Percentiles rank a stretch among this genome's conserved stretches.
These are phyloP conservation scores for Eidolon helvum DNA, from an alignment of 2,113 vertebrate species.

Conservation along the genomic window DNA sequence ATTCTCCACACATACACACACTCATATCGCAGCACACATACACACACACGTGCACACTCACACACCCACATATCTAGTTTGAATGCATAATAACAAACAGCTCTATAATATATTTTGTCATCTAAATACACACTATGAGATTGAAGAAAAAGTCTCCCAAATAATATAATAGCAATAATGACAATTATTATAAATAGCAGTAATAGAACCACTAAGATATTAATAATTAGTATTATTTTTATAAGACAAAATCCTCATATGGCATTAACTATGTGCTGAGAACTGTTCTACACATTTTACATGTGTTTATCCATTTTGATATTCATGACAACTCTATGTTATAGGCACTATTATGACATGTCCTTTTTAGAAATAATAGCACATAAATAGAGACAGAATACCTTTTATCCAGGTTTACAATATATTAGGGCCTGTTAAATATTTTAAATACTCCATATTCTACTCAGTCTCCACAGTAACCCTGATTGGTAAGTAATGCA, in stretches of 20 bases:
- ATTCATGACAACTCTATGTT: not conserved
- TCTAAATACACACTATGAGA: not conserved
- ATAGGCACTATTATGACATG: not conserved
- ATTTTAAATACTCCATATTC: not conserved
- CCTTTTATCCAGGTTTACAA: fast-evolving
- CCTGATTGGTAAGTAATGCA: not conserved
- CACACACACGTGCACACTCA: not conserved
- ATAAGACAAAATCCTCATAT: not conserved
- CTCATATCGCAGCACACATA: not conserved
- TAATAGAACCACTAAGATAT: not conserved
- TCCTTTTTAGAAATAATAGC: not conserved
- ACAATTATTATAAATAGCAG: not conserved
- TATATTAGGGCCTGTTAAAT: not conserved
- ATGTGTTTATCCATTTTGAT: not conserved
- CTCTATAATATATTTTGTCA: not conserved
- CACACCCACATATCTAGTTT: not conserved
- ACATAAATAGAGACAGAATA: not conserved
- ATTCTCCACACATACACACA: not conserved
- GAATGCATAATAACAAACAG: not conserved
- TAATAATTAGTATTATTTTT: not conserved
- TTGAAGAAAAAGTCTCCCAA: fast-evolving
- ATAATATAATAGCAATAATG: not conserved
- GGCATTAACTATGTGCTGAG: not conserved
- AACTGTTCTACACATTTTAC: not conserved
- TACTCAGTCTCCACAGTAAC: not conserved